Conservation (phyloP, 1,140 invertebrate genomes). For the Hydropsyche tenuis region DNA sequence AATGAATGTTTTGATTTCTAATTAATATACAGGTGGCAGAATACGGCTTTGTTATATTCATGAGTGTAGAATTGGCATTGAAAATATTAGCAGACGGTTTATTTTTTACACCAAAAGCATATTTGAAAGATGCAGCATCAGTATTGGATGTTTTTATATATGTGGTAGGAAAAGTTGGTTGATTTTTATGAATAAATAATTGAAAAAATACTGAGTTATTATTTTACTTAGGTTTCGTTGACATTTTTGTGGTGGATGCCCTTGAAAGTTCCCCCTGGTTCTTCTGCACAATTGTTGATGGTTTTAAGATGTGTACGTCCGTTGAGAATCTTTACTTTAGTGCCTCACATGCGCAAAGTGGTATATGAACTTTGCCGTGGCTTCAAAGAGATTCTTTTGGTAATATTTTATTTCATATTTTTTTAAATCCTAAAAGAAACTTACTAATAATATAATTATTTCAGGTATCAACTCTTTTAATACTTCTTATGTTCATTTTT, state of each 20-base stretch:
- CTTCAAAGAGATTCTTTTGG: constrained; percentile 99
- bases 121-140: constrained; percentile 96
- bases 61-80: constrained; percentile 94
- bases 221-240: constrained; percentile 77
- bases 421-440: no score
- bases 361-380: constrained; percentile 98
- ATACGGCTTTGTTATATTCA: constrained; percentile 97
- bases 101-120: constrained; percentile 98
- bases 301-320: constrained; percentile 96
- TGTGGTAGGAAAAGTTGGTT: constrained; percentile 70
- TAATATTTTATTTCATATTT: constrained; percentile 62
- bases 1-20: background rate
- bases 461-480: constrained; percentile 95
- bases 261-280: constrained; percentile 86
- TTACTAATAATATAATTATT: constrained; percentile 46
- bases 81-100: constrained; percentile 98
- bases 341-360: constrained; percentile 99
- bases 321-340: constrained; percentile 94
- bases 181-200: background rate
- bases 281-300: constrained; percentile 93
- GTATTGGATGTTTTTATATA: constrained; percentile 98
- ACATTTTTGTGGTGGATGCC: constrained; percentile 98
- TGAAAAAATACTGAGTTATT: no score
- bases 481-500: constrained; percentile 98
- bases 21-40: constrained; percentile 83